phyloP scores from a whole-genome alignment of 1,140 invertebrate species.

The Ditylenchus dipsaci region DNA sequence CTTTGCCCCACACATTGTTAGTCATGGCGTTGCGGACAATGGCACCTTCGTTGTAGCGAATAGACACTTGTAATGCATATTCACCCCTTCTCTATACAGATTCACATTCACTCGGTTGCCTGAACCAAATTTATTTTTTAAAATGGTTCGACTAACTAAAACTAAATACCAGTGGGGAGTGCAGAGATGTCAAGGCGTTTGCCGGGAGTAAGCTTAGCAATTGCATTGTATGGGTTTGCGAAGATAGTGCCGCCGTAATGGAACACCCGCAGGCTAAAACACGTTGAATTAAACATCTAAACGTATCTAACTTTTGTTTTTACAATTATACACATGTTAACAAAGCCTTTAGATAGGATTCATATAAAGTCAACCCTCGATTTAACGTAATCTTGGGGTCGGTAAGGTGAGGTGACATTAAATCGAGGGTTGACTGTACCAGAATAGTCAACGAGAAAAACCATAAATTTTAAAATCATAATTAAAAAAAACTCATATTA shows the following conservation, averaged over 20 bases:
- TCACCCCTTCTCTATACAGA: conserved; percentile 53
- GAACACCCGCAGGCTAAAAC: conserved; percentile 44
- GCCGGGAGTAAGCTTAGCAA: conserved; percentile 50
- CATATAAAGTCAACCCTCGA: too few species aligned
- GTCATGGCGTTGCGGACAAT: conserved; percentile 55
- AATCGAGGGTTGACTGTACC: too few species aligned
- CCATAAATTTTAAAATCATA: too few species aligned
- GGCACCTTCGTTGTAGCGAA: conserved; percentile 55
- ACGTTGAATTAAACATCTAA: too few species aligned
- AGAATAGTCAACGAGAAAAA: too few species aligned
- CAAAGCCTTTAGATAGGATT: too few species aligned
- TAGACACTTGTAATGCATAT: conserved; percentile 53
- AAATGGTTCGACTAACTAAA: background rate
- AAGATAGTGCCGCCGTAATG: conserved; percentile 54
- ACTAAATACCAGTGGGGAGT: conserved; percentile 43
- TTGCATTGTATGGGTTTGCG: conserved; percentile 52
- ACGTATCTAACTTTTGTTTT: too few species aligned
- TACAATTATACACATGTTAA: too few species aligned
- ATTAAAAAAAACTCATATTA: too few species aligned
- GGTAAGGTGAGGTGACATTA: too few species aligned
- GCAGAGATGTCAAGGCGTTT: conserved; percentile 55
- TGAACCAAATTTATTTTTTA: conserved; percentile 9
- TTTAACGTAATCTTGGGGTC: too few species aligned
- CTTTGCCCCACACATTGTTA: conserved; percentile 48
- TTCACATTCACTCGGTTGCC: conserved; percentile 55